phyloP scores from a whole-genome alignment of 2,113 vertebrate species.

The Chlorodrepanis virens region DNA sequence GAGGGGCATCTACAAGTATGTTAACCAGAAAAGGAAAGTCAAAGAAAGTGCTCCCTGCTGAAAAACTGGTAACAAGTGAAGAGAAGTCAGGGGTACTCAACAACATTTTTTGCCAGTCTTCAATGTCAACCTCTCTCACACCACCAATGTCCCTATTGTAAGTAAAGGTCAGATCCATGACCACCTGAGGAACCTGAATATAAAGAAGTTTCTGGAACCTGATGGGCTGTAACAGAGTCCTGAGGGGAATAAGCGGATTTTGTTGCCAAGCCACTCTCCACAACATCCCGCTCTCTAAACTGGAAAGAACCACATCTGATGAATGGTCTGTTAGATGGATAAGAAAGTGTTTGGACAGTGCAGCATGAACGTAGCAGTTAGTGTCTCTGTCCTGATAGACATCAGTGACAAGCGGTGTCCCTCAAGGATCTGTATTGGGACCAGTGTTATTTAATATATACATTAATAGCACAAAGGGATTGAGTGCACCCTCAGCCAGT shows the following conservation, averaged over 20 bases:
- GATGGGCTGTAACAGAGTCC: background rate
- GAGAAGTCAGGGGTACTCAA: background rate
- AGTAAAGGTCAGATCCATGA: background rate
- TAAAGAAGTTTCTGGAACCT: background rate
- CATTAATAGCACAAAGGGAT: background rate
- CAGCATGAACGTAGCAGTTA: background rate
- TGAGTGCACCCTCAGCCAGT: background rate
- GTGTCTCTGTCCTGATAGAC: background rate
- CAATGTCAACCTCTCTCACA: background rate
- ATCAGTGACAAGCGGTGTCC: background rate
- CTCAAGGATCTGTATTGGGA: background rate
- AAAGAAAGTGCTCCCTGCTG: background rate
- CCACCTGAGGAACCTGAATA: background rate
- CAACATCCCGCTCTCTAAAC: background rate
- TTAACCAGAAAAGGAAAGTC: background rate
- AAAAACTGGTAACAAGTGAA: background rate
- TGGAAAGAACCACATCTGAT: background rate
- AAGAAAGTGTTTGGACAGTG: background rate
- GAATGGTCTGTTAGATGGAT: background rate
- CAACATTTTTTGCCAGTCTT: background rate
- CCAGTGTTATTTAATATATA: background rate
- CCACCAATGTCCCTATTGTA: background rate
- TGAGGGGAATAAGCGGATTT: background rate
- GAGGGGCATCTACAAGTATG: background rate
- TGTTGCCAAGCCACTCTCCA: background rate